Percentiles rank a stretch among this genome's conserved stretches.
phyloP scores from a whole-genome alignment of 1,140 invertebrate genomes.

The Chironomus tepperi region DNA sequence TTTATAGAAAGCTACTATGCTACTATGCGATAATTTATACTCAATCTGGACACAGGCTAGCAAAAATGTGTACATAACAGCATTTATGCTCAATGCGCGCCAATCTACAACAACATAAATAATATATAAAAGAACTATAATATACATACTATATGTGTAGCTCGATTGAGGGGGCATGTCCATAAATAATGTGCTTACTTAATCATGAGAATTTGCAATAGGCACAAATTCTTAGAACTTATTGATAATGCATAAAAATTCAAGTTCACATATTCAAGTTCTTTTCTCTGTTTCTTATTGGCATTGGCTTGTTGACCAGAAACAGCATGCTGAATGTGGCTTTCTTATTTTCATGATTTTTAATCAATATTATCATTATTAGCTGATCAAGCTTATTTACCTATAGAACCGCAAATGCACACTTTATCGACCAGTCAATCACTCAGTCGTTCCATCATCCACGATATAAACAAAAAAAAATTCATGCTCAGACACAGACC shows the following conservation, averaged over 20 bases:
- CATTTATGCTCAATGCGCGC: slow-evolving; percentile 5
- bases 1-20: slow-evolving; percentile 19
- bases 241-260: slow-evolving; percentile 14
- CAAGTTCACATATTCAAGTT: background rate
- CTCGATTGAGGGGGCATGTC: slow-evolving; percentile 1
- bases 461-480: no score
- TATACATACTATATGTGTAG: background rate
- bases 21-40: background rate
- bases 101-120: background rate
- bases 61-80: background rate
- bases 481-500: no score
- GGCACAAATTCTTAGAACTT: slow-evolving; percentile 4
- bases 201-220: background rate
- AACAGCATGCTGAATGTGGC: no score
- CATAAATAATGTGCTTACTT: background rate
- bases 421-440: no score
- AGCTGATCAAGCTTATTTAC: no score
- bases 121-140: background rate
- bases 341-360: no score
- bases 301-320: no score
- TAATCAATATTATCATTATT: no score
- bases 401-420: no score
- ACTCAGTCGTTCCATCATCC: no score
- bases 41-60: slow-evolving; percentile 16
- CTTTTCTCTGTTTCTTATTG: no score